phyloP scores from a whole-genome alignment of 2,888 invertebrate genomes.

The Limnephilus auricula region DNA sequence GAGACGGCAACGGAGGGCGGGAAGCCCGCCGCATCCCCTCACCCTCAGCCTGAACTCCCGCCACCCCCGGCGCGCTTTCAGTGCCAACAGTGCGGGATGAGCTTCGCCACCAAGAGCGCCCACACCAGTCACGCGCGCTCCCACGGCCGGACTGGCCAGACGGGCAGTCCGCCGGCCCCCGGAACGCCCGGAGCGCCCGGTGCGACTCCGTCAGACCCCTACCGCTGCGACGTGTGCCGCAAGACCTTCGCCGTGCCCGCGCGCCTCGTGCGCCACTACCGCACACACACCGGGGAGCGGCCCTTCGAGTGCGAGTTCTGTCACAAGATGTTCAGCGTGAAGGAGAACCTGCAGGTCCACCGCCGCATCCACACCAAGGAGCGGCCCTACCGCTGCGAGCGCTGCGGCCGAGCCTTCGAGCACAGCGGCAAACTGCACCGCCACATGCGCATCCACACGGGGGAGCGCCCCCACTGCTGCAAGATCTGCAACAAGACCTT shows the following conservation, averaged over 20 bases:
- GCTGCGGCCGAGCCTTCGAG: slow-evolving; percentile 92
- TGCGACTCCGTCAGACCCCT: slow-evolving; percentile 81
- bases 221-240: slow-evolving; percentile 92
- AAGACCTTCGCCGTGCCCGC: slow-evolving; percentile 95
- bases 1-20: slow-evolving; percentile 72
- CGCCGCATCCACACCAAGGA: slow-evolving; percentile 94
- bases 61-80: slow-evolving; percentile 72
- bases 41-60: slow-evolving; percentile 67
- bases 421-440: slow-evolving; percentile 93
- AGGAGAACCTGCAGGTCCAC: slow-evolving; percentile 94
- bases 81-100: slow-evolving; percentile 86
- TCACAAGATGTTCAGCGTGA: slow-evolving; percentile 94
- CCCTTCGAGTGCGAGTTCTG: slow-evolving; percentile 95
- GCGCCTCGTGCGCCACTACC: slow-evolving; percentile 88
- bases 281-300: slow-evolving; percentile 94
- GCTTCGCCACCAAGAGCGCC: slow-evolving; percentile 85
- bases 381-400: slow-evolving; percentile 92
- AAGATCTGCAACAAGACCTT: slow-evolving; percentile 92
- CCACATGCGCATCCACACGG: slow-evolving; percentile 94
- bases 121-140: slow-evolving; percentile 84
- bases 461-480: slow-evolving; percentile 93
- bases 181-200: slow-evolving; percentile 69
- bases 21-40: slow-evolving; percentile 66
- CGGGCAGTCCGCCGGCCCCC: slow-evolving; percentile 69
- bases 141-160: slow-evolving; percentile 75